Evolutionary conservation across 2,113 vertebrate species (phyloP), one percentile per base, ranked within the genome.

Genomic region (Scalopus aquaticus): DNA sequence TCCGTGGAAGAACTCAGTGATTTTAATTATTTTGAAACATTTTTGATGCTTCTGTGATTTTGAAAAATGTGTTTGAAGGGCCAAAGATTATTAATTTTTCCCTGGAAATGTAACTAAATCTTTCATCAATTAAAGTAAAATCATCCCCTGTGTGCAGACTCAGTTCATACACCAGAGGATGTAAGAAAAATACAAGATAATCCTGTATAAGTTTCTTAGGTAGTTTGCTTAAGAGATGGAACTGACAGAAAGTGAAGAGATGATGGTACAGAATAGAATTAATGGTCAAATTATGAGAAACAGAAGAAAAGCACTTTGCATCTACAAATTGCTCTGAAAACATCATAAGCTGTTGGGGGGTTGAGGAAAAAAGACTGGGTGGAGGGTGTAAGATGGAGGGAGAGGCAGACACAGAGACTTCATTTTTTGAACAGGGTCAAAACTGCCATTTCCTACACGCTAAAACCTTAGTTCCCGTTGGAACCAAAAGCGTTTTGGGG

Each of bases 21-120:
- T 77, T 89, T 93, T 62, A 73, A 74, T 88, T 73, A 85, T 67
- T 94, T 46, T 93, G 17, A 58, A 95, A 65, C 30, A 74, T 70
- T 22, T 46, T 5, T 44, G 19, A 35, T 20, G 72, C 8, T 58
- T 22, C 19, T 51, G 67, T 4, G 35, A 28, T 81, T 82, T n/a
- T 76, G 37, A 95, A 76, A 44, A 72, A 70, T 32, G 60, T 15
- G 62, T 28, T 0, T 3, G 56, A 70, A 84, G 12, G 32, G 16
- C 20, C 58, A 9, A 77, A 35, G 22, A 56, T 20, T 76, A 32
- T 51, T 39, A 4, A 20, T 39, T 42, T 72, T 56, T 6, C 8
- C 30, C 3, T 30, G 39, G 20, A 96, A 93, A 72, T 78, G 3
- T 11, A 49, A 90, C 8, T 49, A 56, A 81, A 91, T 88, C 6